A percentile compares a stretch with the other conserved stretches of the same genome.
Evolutionary conservation across 2,113 vertebrate genomes (phyloP).

Genomic region (Chlamydotis undulata): DNA sequence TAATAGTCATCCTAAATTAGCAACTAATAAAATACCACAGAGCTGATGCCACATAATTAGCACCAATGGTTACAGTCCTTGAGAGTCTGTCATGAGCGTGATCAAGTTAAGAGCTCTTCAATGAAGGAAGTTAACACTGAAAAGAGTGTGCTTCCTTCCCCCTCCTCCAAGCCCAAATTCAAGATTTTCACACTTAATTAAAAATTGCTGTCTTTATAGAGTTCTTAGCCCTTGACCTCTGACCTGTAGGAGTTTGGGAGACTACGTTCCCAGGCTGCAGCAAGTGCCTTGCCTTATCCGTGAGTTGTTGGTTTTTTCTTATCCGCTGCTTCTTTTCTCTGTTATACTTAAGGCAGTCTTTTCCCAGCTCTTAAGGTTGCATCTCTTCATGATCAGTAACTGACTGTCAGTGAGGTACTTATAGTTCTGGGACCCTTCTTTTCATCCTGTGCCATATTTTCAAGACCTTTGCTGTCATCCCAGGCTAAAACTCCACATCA

Average conservation of each 20-base stretch:
- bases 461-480: neutral
- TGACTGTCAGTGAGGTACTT: neutral
- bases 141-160: neutral
- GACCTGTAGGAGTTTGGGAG: neutral
- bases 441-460: neutral
- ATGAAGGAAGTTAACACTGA: neutral
- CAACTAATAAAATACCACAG: neutral
- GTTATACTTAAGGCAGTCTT: neutral
- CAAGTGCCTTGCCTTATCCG: neutral
- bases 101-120: neutral
- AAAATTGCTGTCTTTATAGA: neutral
- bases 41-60: neutral
- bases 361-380: neutral
- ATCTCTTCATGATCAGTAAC: neutral
- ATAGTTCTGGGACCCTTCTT: neutral
- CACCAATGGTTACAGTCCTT: neutral
- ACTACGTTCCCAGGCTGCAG: neutral
- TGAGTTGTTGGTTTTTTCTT: neutral
- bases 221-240: neutral
- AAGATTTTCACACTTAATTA: neutral
- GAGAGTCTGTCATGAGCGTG: neutral
- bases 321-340: neutral
- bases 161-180: neutral
- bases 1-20: neutral
- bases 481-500: neutral